Evolutionary conservation across 2,888 invertebrate genomes (phyloP).

Genomic region (Sepioteuthis lessoniana): DNA sequence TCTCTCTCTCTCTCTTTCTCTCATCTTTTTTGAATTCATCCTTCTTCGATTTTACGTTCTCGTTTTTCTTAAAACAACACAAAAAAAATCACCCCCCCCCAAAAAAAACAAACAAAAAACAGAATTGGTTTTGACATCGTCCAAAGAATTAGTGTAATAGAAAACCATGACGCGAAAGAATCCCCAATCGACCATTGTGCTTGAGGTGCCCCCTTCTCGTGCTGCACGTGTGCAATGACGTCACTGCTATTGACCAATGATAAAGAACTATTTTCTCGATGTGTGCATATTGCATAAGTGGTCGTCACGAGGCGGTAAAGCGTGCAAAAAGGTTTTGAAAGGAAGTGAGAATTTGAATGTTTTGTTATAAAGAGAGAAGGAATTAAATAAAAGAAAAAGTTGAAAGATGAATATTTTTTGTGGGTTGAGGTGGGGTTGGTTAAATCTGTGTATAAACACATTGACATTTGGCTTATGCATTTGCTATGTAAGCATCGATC

Average conservation of each 20-base stretch:
- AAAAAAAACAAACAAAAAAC: not conserved
- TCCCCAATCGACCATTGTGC: not conserved
- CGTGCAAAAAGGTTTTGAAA: not conserved
- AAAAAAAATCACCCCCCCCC: too few relatives aligned
- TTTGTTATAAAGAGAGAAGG: not conserved
- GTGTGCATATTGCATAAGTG: conserved; percentile 4
- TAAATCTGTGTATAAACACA: too few relatives aligned
- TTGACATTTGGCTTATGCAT: too few relatives aligned
- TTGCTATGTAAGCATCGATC: too few relatives aligned
- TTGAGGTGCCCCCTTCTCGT: not conserved
- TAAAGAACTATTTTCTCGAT: not conserved
- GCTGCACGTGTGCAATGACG: conserved; percentile 14
- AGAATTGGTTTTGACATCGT: not conserved
- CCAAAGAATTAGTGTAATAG: conserved; percentile 7
- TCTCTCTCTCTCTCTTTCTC: not conserved
- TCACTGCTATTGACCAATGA: not conserved
- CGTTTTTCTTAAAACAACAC: not conserved
- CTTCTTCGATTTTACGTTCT: not conserved
- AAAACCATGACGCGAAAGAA: not conserved
- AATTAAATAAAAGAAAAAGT: not conserved
- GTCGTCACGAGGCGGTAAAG: not conserved
- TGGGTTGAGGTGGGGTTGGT: not conserved
- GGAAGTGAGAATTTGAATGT: not conserved
- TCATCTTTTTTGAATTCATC: not conserved
- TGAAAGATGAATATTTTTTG: not conserved